phyloP scores from a whole-genome alignment of 2,888 invertebrate genomes.

The Trichogramma evanescens region DNA sequence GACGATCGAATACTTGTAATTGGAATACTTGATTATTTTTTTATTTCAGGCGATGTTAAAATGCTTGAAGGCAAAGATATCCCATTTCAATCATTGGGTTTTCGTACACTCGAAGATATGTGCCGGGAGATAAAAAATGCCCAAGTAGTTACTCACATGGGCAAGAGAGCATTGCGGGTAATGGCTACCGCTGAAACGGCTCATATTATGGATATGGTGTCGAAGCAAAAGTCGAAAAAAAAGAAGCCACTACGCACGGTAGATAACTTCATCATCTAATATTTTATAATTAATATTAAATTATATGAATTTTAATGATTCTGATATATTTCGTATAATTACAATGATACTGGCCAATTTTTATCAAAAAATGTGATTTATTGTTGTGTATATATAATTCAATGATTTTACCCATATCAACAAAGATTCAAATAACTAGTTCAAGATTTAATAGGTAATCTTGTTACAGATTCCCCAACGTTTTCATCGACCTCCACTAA shows the following conservation, averaged over 20 bases:
- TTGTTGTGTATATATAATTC: no score
- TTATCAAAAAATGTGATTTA: no score
- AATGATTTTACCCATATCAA: no score
- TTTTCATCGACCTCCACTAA: no score
- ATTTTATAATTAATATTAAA: neutral
- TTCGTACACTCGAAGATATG: constrained; percentile 54
- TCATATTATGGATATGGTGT: constrained; percentile 51
- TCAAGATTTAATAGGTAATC: no score
- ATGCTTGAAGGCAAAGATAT: constrained; percentile 59
- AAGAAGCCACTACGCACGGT: constrained; percentile 19
- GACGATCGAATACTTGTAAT: neutral
- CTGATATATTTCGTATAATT: no score
- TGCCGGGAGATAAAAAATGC: constrained; percentile 55
- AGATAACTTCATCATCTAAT: neutral
- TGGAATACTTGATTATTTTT: neutral
- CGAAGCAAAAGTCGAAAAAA: constrained; percentile 39
- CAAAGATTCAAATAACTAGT: no score
- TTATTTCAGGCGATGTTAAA: constrained; percentile 55
- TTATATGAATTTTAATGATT: neutral
- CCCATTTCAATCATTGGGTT: constrained; percentile 59
- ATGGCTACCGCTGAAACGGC: constrained; percentile 54
- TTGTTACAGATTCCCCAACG: no score
- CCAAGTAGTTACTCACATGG: constrained; percentile 49
- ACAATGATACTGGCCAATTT: no score
- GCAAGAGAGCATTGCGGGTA: constrained; percentile 55